Evolutionary conservation across 2,888 invertebrate genomes (phyloP).

Genomic region (Nemapogon koenigi): DNA sequence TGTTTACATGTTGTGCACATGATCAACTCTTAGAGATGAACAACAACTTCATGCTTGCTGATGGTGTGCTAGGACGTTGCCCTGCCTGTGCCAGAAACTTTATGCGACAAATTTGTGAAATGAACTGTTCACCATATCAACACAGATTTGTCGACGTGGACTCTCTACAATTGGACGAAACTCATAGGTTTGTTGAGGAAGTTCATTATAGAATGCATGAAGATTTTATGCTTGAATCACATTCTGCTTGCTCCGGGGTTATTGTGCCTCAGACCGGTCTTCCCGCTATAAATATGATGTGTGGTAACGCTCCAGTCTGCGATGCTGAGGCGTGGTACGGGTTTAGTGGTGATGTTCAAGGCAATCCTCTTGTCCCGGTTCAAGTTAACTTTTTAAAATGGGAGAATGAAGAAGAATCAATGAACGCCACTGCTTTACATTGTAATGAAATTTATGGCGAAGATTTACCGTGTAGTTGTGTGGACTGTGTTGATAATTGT

Average conservation of each 20-base stretch:
- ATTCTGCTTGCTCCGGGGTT: conserved; percentile 80
- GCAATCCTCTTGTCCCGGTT: conserved; percentile 67
- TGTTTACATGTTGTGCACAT: conserved; percentile 68
- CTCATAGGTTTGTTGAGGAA: conserved; percentile 41
- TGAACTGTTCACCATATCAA: conserved; percentile 82
- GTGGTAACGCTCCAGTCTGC: conserved; percentile 76
- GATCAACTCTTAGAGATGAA: conserved; percentile 60
- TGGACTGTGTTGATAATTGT: conserved; percentile 75
- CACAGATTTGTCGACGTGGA: conserved; percentile 37
- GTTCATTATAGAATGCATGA: conserved; percentile 61
- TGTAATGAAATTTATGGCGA: conserved; percentile 67
- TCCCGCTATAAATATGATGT: conserved; percentile 79
- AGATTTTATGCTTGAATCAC: conserved; percentile 69
- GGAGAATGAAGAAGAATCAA: conserved; percentile 37
- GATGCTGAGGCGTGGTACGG: conserved; percentile 67
- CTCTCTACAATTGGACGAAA: background rate
- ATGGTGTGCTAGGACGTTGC: conserved; percentile 77
- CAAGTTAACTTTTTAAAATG: conserved; percentile 64
- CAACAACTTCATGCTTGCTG: conserved; percentile 64
- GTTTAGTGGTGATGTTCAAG: conserved; percentile 64
- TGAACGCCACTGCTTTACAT: conserved; percentile 46
- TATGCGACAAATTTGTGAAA: conserved; percentile 76
- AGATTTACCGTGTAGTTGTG: conserved; percentile 75
- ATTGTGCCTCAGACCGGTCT: conserved; percentile 77
- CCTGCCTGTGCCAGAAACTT: conserved; percentile 83